Evolutionary conservation across 2,113 vertebrate genomes (phyloP), one percentile per base, ranked within the genome.

Genomic region (Tonatia bakeri): DNA sequence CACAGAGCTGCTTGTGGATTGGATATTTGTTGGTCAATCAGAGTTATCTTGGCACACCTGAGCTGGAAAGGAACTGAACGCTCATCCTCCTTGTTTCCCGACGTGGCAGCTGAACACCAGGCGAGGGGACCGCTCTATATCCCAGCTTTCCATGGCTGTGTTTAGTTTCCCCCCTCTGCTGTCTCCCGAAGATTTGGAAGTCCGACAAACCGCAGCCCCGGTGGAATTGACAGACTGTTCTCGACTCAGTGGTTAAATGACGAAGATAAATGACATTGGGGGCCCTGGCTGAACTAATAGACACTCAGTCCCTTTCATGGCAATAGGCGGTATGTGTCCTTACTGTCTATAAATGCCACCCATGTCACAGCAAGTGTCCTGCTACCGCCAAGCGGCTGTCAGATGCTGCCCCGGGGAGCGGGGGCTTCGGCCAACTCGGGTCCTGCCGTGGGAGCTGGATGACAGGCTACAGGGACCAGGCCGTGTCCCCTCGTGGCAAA

Each of bases 41-140:
- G 65, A 45, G 70, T 45, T 59, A 31, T 70, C 26, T 33, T 31
- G 43, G 28, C 8, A 3, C 3, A 1, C 33, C 31, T 1, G 19
- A 65, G 36, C 76, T 40, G 33, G 54, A 56, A 56, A 56, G 54
- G 54, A 56, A 56, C 54, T 22, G 54, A 4, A 17, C 20, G 52
- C 52, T 0, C 6, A 0, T 50, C 22, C 38, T 81, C 72, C 61
- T 38, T 31, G 33, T 50, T 70, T 73, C 13, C 54, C 59, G 28
- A 36, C 3, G 67, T 1, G 54, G 28, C 72, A 31, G 77, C 47
- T 40, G 7, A 43, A 40, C 7, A 1, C 20, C 28, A 40, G 28
- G 69, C 0, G 4, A 40, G 14, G 16, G 17, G 20, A 16, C 80
- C 13, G 0, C 17, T 24, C 52, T 11, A 0, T 5, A 13, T 6